Conservation (phyloP, 2,888 invertebrate species). For the Priocnemis perturbator region DNA sequence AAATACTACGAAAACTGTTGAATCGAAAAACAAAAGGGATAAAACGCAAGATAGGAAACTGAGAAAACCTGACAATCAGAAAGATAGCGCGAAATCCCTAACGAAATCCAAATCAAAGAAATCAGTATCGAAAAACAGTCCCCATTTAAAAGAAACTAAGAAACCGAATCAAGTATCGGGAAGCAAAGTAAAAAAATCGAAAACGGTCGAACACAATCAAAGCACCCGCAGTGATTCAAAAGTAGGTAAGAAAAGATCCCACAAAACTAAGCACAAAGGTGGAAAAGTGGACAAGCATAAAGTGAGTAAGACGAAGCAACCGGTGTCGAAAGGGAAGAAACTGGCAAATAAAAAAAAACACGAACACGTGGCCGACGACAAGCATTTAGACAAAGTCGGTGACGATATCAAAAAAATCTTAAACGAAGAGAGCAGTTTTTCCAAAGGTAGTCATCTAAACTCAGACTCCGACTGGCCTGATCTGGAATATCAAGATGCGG, state of each 20-base stretch:
- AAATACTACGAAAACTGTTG: neutral
- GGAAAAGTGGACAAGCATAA: slow-evolving; percentile 9
- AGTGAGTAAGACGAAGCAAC: slow-evolving; percentile 6
- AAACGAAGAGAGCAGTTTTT: slow-evolving; percentile 36
- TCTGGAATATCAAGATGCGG: neutral
- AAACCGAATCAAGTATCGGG: too few species aligned
- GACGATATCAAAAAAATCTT: slow-evolving; percentile 46
- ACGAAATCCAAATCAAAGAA: too few species aligned
- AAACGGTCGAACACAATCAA: neutral
- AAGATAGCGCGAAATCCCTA: too few species aligned
- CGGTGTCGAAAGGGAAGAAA: slow-evolving; percentile 8
- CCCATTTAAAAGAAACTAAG: too few species aligned
- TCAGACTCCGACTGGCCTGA: neutral
- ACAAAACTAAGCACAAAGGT: slow-evolving; percentile 2
- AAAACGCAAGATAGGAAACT: neutral
- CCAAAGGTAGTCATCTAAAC: neutral
- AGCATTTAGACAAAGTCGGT: slow-evolving; percentile 36
- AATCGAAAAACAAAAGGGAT: slow-evolving; percentile 5
- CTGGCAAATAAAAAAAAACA: slow-evolving; percentile 8
- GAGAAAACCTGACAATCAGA: too few species aligned
- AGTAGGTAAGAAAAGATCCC: neutral
- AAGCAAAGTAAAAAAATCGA: neutral
- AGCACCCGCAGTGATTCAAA: neutral
- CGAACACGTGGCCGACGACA: slow-evolving; percentile 6
- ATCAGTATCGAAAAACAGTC: too few species aligned